Conservation (phyloP, 2,888 invertebrate species). For the Cancer borealis region DNA sequence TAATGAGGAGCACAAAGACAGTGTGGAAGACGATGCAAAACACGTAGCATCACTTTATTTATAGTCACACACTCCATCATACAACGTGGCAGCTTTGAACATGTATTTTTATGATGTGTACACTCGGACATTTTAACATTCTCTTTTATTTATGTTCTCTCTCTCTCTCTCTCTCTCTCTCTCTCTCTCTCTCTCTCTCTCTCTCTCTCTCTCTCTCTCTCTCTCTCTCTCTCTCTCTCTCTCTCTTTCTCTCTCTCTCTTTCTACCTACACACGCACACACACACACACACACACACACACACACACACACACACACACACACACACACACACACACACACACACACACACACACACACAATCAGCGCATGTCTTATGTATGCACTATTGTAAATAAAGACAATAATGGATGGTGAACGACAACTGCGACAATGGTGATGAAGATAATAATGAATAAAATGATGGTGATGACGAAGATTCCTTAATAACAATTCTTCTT, state of each 20-base stretch:
- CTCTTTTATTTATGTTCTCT: slow-evolving; percentile 17
- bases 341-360: neutral
- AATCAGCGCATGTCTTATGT: neutral
- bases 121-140: neutral
- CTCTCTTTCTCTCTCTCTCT: too few species aligned
- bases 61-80: too few species aligned
- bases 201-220: slow-evolving; percentile 15
- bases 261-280: too few species aligned
- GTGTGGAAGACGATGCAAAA: too few species aligned
- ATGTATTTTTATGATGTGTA: too few species aligned
- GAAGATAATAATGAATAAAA: neutral
- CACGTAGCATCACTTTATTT: too few species aligned
- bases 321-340: too few species aligned
- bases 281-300: too few species aligned
- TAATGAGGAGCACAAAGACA: too few species aligned
- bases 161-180: slow-evolving; percentile 52
- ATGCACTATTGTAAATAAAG: too few species aligned
- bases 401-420: neutral
- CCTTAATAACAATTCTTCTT: neutral
- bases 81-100: too few species aligned
- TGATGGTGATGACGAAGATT: neutral
- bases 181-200: slow-evolving; percentile 46
- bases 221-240: neutral
- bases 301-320: too few species aligned
- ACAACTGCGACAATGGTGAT: neutral